Evolutionary conservation across 2,888 invertebrate genomes (phyloP), one percentile per base, ranked within the genome.

Genomic region (Cephus rjabovi): DNA sequence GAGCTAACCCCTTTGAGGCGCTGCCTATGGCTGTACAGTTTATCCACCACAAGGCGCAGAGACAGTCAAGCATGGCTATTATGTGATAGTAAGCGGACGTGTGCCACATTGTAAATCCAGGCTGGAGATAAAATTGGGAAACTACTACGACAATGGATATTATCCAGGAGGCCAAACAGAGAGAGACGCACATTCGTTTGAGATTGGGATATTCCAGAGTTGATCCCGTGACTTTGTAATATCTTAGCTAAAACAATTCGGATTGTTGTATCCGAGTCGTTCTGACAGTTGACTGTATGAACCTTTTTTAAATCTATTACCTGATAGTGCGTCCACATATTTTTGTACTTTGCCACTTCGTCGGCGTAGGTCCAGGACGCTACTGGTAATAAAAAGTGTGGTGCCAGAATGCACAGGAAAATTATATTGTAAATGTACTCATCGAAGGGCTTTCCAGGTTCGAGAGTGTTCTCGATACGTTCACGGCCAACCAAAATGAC

Each of bases 281-380:
- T 34, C 33, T 11, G 23, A 56, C 12, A 56, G 34, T 23, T 12
- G 31, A 56, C 34, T 1, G 15, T 31, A 31, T 6, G 23, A 75
- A 40, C 4, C n/a, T 1, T 35, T 12, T 34, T n/a, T 34, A 34
- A 40, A 75, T 23, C 1, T 3, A 69, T 75, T 87, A 95, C 94
- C 92, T 95, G 95, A 91, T 95, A 95, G 89, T 94, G 94, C 0
- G 95, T 95, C 95, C 95, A 96, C 95, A 96, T 95, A 85, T 96
- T 95, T 90, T 95, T 96, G 84, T 95, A 96, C 83, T 95, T 94
- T 0, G 95, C 95, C 37, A 95, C 95, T 90, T 96, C 94, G 0
- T 91, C 90, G 0, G 95, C 95, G 86, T 95, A 95, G 0, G 95
- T 93, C 95, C 95, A 96, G 0, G 95, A 95, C 0, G 95, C 95